Conservation (phyloP, 2,113 vertebrate species). For the Siphamia tubifer region DNA sequence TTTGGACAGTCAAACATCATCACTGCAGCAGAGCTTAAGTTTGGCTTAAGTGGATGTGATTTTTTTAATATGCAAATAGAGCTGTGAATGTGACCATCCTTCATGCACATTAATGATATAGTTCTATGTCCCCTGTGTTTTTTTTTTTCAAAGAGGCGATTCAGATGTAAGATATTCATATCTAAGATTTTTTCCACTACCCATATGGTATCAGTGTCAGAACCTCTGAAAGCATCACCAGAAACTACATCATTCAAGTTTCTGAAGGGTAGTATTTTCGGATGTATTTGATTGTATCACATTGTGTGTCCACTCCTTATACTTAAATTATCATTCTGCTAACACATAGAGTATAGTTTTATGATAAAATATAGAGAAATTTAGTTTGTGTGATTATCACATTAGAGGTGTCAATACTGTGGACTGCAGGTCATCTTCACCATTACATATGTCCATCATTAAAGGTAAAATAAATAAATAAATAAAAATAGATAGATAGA, state of each 20-base stretch:
- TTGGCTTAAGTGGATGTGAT: no score
- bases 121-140: no score
- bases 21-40: no score
- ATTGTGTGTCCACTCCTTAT: neutral
- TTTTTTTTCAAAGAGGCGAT: no score
- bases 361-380: neutral
- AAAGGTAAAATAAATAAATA: neutral
- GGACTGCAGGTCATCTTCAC: no score
- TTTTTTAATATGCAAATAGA: no score
- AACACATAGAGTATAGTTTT: neutral
- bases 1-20: no score
- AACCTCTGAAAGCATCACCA: neutral
- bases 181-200: neutral
- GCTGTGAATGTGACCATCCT: no score
- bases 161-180: neutral
- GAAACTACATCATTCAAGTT: constrained; percentile 1
- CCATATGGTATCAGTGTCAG: neutral
- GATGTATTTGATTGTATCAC: neutral
- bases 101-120: no score
- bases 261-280: neutral
- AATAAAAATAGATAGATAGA: no score
- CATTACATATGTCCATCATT: no score
- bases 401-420: no score
- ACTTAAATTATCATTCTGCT: neutral
- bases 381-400: neutral